A percentile compares a stretch with the other conserved stretches of the same genome.
Conservation (phyloP, 2,797 vertebrate genomes). For the Anguilla anguilla region DNA sequence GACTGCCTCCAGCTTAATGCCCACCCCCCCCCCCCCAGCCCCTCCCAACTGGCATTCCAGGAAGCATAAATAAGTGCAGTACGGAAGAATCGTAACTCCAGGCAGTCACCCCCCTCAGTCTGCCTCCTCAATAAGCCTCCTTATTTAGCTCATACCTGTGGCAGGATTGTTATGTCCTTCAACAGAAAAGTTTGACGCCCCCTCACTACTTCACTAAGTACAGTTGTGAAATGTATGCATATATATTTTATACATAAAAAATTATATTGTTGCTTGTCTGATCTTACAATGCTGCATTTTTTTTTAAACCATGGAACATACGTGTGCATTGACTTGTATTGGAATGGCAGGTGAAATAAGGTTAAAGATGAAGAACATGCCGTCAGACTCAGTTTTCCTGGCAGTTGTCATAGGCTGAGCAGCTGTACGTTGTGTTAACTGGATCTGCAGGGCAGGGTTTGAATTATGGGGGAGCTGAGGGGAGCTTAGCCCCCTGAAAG, state of each 20-base stretch:
- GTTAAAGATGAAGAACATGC: background rate
- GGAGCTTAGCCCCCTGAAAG: too few relatives aligned
- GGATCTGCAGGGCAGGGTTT: slow-evolving; percentile 32
- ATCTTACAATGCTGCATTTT: too few relatives aligned
- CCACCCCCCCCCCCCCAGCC: background rate
- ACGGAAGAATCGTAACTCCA: background rate
- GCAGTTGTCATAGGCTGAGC: slow-evolving; percentile 56
- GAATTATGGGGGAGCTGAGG: background rate
- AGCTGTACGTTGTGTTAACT: slow-evolving; percentile 49
- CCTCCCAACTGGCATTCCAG: background rate
- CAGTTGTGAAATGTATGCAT: background rate
- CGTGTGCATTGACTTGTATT: background rate
- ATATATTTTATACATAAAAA: background rate
- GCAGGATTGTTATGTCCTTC: background rate
- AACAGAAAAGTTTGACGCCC: background rate
- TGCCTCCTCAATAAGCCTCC: background rate
- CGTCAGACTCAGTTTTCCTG: background rate
- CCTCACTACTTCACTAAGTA: background rate
- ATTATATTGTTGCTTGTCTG: too few relatives aligned
- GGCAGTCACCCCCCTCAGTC: background rate
- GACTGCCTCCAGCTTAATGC: slow-evolving; percentile 1
- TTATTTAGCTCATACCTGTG: background rate
- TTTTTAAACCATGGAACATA: too few relatives aligned
- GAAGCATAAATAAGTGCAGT: background rate
- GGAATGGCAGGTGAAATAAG: background rate